phyloP scores from a whole-genome alignment of 2,888 invertebrate genomes.

The Volucella inflata region DNA sequence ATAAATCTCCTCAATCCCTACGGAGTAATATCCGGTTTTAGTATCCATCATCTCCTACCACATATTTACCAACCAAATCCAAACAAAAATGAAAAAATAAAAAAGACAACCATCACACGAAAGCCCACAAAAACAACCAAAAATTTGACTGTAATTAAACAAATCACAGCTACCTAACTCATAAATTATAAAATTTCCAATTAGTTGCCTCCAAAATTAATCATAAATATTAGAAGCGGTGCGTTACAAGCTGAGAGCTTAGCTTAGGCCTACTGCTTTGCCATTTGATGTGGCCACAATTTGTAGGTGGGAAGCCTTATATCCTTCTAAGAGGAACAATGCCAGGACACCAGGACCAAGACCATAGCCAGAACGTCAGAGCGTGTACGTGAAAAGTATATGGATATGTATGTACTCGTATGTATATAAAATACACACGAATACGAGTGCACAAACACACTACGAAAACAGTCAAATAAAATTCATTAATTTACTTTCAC shows the following conservation, averaged over 20 bases:
- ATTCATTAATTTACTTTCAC: slow-evolving; percentile 69
- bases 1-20: slow-evolving; percentile 66
- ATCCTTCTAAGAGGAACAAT: slow-evolving; percentile 6
- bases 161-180: slow-evolving; percentile 71
- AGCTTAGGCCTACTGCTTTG: slow-evolving; percentile 11
- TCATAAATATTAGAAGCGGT: slow-evolving; percentile 69
- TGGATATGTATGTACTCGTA: slow-evolving; percentile 5
- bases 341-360: background rate
- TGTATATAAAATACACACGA: slow-evolving; percentile 45
- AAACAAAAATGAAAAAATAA: slow-evolving; percentile 1
- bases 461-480: slow-evolving; percentile 61
- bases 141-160: slow-evolving; percentile 60
- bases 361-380: no score
- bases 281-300: slow-evolving; percentile 7
- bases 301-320: slow-evolving; percentile 5
- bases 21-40: slow-evolving; percentile 65
- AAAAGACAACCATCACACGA: slow-evolving; percentile 16
- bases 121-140: slow-evolving; percentile 49
- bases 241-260: slow-evolving; percentile 16
- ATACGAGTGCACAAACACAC: slow-evolving; percentile 15
- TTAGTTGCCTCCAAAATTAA: slow-evolving; percentile 69
- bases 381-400: no score
- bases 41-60: slow-evolving; percentile 43
- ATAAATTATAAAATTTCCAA: slow-evolving; percentile 74
- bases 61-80: slow-evolving; percentile 20